Percentiles rank a stretch among this genome's conserved stretches.
Evolutionary conservation across 1,140 invertebrate species (phyloP).

Genomic region (Macrobrachium nipponense): DNA sequence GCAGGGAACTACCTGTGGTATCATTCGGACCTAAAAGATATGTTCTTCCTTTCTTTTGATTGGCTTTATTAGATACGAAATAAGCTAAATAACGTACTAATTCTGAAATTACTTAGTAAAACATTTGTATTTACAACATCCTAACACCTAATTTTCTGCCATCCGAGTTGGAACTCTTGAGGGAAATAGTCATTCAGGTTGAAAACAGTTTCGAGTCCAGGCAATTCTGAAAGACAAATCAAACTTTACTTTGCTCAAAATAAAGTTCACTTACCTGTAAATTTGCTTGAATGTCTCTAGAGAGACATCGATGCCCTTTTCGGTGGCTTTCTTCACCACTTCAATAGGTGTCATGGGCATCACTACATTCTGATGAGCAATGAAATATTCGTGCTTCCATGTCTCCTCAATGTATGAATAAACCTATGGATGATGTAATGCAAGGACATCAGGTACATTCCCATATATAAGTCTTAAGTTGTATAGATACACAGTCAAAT

Average conservation of each 20-base stretch:
- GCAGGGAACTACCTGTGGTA: no score
- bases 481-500: no score
- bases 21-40: no score
- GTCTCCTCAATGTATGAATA: neutral
- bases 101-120: no score
- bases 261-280: neutral
- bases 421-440: neutral
- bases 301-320: constrained; percentile 17
- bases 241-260: neutral
- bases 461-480: no score
- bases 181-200: neutral
- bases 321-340: neutral
- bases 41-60: no score
- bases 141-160: no score
- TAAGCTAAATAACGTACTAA: no score
- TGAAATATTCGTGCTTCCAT: neutral
- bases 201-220: neutral
- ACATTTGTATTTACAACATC: no score
- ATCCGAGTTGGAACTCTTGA: no score
- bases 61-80: no score
- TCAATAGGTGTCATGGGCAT: neutral
- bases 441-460: no score
- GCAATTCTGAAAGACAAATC: neutral
- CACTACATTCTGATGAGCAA: neutral
- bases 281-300: neutral